phyloP scores from a whole-genome alignment of 2,888 invertebrate genomes.

The Apodemia hepburni region DNA sequence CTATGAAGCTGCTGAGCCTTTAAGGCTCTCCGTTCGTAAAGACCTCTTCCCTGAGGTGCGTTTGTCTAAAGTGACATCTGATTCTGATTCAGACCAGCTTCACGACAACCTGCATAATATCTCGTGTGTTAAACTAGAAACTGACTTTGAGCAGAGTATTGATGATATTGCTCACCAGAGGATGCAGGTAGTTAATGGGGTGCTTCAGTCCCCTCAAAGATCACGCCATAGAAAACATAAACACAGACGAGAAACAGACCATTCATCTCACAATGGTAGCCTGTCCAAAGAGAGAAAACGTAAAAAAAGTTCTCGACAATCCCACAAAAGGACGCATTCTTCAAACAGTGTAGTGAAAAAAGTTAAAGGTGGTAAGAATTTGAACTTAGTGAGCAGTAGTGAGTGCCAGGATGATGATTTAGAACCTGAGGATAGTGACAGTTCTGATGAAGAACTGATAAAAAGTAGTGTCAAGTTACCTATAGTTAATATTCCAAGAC shows the following conservation, averaged over 20 bases:
- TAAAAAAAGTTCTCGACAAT: conserved; percentile 55
- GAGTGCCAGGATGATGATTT: conserved; percentile 61
- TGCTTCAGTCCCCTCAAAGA: conserved; percentile 50
- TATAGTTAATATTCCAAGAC: conserved; percentile 58
- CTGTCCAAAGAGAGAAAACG: conserved; percentile 59
- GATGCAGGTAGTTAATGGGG: conserved; percentile 58
- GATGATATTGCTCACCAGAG: conserved; percentile 69
- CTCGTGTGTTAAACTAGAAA: conserved; percentile 70
- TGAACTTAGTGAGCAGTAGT: conserved; percentile 76
- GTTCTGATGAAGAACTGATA: conserved; percentile 73
- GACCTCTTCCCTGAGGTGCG: conserved; percentile 69
- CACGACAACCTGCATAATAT: conserved; percentile 51
- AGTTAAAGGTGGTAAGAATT: conserved; percentile 77
- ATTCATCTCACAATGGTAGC: conserved; percentile 55
- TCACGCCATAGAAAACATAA: conserved; percentile 68
- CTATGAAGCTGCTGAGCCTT: conserved; percentile 62
- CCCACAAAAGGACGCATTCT: conserved; percentile 56
- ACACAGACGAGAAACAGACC: conserved; percentile 55
- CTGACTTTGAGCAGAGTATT: conserved; percentile 75
- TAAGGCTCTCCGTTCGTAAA: conserved; percentile 73
- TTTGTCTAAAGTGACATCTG: conserved; percentile 45
- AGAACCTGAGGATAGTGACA: conserved; percentile 49
- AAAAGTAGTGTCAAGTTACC: conserved; percentile 72
- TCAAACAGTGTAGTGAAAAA: conserved; percentile 53
- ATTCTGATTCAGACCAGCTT: conserved; percentile 43